Percentiles rank a stretch among this genome's conserved stretches.
Conservation (phyloP, 2,113 vertebrate genomes). For the Emydocephalus ijimae region DNA sequence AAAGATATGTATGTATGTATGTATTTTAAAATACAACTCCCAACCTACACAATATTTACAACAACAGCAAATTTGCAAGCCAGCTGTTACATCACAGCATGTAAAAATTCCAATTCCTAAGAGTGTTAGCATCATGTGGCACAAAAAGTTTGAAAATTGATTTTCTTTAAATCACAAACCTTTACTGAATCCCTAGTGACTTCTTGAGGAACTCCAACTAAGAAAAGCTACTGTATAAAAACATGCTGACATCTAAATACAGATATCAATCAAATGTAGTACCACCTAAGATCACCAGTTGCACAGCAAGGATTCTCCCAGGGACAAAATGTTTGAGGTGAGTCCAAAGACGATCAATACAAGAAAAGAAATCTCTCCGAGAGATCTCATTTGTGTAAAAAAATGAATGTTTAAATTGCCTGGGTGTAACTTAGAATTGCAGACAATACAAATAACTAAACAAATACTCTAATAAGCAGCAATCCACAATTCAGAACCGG, state of each 20-base stretch:
- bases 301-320: background rate
- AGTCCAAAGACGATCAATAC: background rate
- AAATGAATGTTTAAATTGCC: background rate
- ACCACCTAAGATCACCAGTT: background rate
- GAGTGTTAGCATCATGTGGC: background rate
- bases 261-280: background rate
- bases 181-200: background rate
- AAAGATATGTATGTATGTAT: too few species aligned
- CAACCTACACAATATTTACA: background rate
- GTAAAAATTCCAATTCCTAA: background rate
- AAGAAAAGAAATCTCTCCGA: background rate
- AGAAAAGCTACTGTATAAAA: background rate
- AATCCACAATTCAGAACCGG: conserved; percentile 30
- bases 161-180: background rate
- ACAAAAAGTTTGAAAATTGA: background rate
- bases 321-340: background rate
- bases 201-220: background rate
- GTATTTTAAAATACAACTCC: background rate
- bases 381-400: background rate
- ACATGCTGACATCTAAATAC: background rate
- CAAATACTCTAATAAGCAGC: conserved; percentile 6
- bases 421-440: background rate
- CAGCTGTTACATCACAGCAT: background rate
- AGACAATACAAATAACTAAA: background rate
- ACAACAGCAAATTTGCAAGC: background rate